phyloP scores from a whole-genome alignment of 37 sponge, comb jelly and placozoan genomes.

The Geodia barretti region DNA sequence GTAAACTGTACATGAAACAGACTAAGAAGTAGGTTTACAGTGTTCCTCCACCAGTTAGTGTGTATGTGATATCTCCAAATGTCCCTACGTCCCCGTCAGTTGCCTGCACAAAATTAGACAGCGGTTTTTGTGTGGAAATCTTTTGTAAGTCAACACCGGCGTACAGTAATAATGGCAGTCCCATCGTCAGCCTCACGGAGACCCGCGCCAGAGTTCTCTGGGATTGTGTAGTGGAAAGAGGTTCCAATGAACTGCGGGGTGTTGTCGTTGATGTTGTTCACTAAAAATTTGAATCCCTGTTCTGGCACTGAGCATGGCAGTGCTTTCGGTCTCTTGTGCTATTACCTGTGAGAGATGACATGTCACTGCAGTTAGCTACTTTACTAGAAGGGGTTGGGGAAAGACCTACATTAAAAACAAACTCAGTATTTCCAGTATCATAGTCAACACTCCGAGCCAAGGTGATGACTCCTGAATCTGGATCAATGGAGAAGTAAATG shows the following conservation, averaged over 20 bases:
- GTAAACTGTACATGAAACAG: too few species aligned
- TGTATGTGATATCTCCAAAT: conserved; percentile 19
- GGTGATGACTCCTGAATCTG: background rate
- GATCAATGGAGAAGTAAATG: background rate
- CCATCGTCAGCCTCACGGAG: background rate
- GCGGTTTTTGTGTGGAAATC: too few species aligned
- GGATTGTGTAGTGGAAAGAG: background rate
- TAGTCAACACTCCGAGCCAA: background rate
- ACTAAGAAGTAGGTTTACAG: background rate
- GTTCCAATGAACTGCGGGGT: background rate
- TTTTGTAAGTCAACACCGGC: background rate
- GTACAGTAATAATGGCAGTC: background rate
- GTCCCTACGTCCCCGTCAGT: conserved; percentile 11
- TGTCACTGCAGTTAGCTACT: background rate
- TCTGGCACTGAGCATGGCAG: background rate
- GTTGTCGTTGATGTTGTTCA: background rate
- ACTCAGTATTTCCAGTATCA: background rate
- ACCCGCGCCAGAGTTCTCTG: background rate
- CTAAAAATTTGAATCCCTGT: too few species aligned
- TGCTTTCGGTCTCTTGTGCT: background rate
- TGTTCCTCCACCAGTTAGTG: conserved; percentile 8
- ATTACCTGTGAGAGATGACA: background rate
- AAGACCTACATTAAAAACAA: background rate
- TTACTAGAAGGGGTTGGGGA: background rate
- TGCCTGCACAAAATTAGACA: too few species aligned